phyloP scores from a whole-genome alignment of 2,888 invertebrate genomes.

The Temnothorax ravouxi region DNA sequence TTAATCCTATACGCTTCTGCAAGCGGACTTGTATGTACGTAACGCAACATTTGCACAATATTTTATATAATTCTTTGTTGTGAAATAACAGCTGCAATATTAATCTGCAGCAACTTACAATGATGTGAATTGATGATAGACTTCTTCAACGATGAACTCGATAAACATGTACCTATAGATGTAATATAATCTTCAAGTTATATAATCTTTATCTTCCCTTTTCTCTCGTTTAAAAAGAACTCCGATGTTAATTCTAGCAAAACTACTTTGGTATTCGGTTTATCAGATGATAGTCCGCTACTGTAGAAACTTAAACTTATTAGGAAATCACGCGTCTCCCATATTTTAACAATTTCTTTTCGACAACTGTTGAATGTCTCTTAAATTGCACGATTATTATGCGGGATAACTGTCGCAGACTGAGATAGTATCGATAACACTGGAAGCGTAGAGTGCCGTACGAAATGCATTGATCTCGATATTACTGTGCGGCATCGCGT shows the following conservation, averaged over 20 bases:
- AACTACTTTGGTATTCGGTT: background rate
- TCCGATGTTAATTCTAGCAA: background rate
- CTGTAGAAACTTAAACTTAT: background rate
- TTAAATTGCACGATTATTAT: background rate
- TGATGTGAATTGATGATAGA: conserved; percentile 9
- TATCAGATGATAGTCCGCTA: background rate
- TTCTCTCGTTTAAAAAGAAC: background rate
- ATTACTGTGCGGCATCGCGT: conserved; percentile 13
- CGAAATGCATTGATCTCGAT: conserved; percentile 14
- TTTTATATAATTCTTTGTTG: conserved; percentile 33
- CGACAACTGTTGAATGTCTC: background rate
- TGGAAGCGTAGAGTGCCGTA: background rate
- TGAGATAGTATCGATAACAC: background rate
- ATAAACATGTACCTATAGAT: background rate
- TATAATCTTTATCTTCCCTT: background rate
- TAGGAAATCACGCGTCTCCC: background rate
- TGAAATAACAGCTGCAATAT: background rate
- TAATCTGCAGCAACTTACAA: background rate
- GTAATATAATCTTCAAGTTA: background rate
- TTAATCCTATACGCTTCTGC: conserved; percentile 25
- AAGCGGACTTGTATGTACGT: conserved; percentile 2
- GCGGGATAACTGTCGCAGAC: background rate
- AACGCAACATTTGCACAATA: conserved; percentile 24
- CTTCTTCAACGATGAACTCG: background rate
- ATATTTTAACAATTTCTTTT: conserved; percentile 7